Percentiles rank a stretch among this genome's conserved stretches.
phyloP scores from a whole-genome alignment of 2,888 invertebrate genomes.

The Helobdella robusta region DNA sequence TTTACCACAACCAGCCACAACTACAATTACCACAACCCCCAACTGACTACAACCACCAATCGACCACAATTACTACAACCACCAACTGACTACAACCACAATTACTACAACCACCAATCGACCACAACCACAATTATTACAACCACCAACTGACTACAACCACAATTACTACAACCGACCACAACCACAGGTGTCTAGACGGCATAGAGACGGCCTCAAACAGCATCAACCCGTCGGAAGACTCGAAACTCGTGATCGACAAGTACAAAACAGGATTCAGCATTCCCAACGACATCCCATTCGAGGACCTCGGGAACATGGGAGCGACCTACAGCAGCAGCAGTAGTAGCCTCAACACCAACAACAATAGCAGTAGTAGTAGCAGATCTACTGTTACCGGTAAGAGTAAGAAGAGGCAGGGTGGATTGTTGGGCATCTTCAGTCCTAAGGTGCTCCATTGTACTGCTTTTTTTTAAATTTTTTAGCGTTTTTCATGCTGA shows the following conservation, averaged over 20 bases:
- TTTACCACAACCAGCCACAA: background rate
- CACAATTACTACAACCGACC: no score
- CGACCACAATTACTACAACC: background rate
- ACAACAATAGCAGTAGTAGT: background rate
- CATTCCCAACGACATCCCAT: slow-evolving; percentile 84
- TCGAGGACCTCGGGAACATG: slow-evolving; percentile 65
- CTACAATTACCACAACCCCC: background rate
- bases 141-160: no score
- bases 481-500: background rate
- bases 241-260: slow-evolving; percentile 76
- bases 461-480: background rate
- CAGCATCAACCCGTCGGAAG: slow-evolving; percentile 53
- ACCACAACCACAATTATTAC: no score
- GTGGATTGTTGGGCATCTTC: slow-evolving; percentile 15
- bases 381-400: background rate
- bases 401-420: slow-evolving; percentile 11
- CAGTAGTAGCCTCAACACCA: background rate
- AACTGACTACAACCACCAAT: background rate
- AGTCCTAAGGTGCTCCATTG: background rate
- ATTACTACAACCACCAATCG: background rate
- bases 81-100: background rate
- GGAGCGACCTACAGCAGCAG: slow-evolving; percentile 1
- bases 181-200: slow-evolving; percentile 12
- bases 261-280: slow-evolving; percentile 90
- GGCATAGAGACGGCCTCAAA: background rate